Evolutionary conservation across 2,797 vertebrate genomes (phyloP), one percentile per base, ranked within the genome.

Genomic region (Pagetopsis macropterus): DNA sequence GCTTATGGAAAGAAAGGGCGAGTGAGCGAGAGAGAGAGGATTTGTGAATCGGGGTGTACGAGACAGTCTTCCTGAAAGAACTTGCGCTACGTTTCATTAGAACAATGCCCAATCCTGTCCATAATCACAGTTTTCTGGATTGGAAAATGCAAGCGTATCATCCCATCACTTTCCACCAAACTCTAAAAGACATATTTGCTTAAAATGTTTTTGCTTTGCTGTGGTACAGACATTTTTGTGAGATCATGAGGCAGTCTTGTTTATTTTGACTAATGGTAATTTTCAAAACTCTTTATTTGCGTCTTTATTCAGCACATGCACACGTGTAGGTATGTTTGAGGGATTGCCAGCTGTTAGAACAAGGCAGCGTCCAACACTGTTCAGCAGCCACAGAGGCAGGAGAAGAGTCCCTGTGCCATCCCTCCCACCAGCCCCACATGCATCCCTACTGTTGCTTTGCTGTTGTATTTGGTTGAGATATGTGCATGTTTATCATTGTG

Each of bases 401-500:
- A 76, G 50, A 60, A 59, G 51, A n/a, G 33, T 33, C 52, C 43
- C 55, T 9, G 33, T 46, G 63, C 72, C 46, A 62, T 51, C 70
- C 56, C 70, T 58, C 27, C 33, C 70, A 57, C 54, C 58, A 48
- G 69, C 62, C 54, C 46, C 69, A 61, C 48, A 46, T 4, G 68
- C 49, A 59, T 62, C 60, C 72, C 37, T 21, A 3, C 57, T 14
- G 10, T 40, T 55, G 19, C 13, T 68, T 52, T 58, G 46, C 19
- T 55, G 33, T 33, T 65, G 48, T 33, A 14, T 62, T 70, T 33
- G 31, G 57, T 56, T 73, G 37, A 19, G n/a, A 72, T 69, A 50
- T 80, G 57, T 8, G 49, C n/a, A 48, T 72, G 52, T 72, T 62
- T 70, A 13, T 64, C 65, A 54, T 48, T 61, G 46, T 74, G 72